phyloP scores from a whole-genome alignment of 1,140 invertebrate species.

The Lordiphosa clarofinis region DNA sequence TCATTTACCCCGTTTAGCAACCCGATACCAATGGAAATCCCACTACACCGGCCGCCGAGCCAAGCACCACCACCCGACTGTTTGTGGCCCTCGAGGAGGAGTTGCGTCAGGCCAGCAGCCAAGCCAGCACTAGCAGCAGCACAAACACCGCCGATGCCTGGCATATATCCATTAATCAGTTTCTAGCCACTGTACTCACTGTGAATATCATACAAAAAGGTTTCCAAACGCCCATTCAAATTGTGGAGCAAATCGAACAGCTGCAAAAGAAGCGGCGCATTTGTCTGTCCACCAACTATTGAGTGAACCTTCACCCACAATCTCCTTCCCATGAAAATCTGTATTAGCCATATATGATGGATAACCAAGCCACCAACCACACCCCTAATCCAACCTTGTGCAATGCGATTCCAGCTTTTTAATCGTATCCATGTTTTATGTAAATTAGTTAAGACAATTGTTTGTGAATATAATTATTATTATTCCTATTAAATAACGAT shows the following conservation, averaged over 20 bases:
- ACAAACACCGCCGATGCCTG: constrained; percentile 62
- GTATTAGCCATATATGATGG: constrained; percentile 57
- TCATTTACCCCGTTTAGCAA: constrained; percentile 24
- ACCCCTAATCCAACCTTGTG: constrained; percentile 35
- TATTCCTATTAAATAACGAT: constrained; percentile 42
- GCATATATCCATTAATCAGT: constrained; percentile 77
- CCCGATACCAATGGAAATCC: constrained; percentile 78
- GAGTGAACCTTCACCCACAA: constrained; percentile 10
- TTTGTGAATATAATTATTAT: constrained; percentile 75
- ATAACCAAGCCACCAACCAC: not conserved
- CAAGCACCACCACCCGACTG: constrained; percentile 53
- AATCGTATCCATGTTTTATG: constrained; percentile 57
- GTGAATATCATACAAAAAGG: constrained; percentile 62
- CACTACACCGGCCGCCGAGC: constrained; percentile 69
- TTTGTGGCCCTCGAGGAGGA: constrained; percentile 72
- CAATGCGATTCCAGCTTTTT: constrained; percentile 60
- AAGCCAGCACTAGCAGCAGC: constrained; percentile 49
- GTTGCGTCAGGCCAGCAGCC: constrained; percentile 36
- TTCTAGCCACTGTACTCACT: constrained; percentile 69
- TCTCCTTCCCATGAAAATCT: constrained; percentile 23
- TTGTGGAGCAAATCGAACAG: constrained; percentile 70
- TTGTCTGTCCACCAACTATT: constrained; percentile 65
- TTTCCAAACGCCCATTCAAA: constrained; percentile 57
- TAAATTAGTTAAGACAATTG: constrained; percentile 72
- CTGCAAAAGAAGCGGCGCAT: constrained; percentile 77